A percentile compares a stretch with the other conserved stretches of the same genome.
Conservation (phyloP, 2,888 invertebrate genomes). For the Galerucella nymphaeae region DNA sequence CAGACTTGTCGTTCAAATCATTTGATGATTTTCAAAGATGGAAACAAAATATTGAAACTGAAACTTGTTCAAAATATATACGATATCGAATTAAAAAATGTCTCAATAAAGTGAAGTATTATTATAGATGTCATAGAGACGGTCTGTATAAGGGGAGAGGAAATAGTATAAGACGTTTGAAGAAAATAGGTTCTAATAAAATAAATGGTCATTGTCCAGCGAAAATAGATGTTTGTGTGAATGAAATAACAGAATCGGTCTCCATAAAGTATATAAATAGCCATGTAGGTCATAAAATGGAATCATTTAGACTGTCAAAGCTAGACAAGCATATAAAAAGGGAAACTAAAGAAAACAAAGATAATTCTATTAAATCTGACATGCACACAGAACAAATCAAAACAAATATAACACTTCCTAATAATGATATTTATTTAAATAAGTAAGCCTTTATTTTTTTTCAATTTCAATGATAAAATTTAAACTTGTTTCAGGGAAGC, state of each 20-base stretch:
- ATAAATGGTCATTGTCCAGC: slow-evolving; percentile 23
- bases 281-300: slow-evolving; percentile 19
- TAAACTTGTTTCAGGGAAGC: background rate
- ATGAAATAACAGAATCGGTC: slow-evolving; percentile 5
- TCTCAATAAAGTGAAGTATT: slow-evolving; percentile 3
- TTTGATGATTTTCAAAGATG: slow-evolving; percentile 14
- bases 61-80: slow-evolving; percentile 12
- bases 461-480: background rate
- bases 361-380: too few species aligned
- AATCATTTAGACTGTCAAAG: slow-evolving; percentile 4
- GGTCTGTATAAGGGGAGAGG: slow-evolving; percentile 18
- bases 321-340: background rate
- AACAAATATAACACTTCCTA: background rate
- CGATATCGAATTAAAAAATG: slow-evolving; percentile 4
- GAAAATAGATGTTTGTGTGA: slow-evolving; percentile 12
- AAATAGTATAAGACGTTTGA: slow-evolving; percentile 14
- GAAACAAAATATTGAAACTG: slow-evolving; percentile 18
- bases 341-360: background rate
- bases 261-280: slow-evolving; percentile 7
- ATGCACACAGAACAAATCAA: background rate
- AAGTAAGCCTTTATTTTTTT: background rate
- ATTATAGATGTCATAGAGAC: slow-evolving; percentile 23
- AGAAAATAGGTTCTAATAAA: slow-evolving; percentile 19
- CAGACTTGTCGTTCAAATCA: slow-evolving; percentile 1
- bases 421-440: background rate